Base-by-base conservation (phyloP, 2,888 invertebrate genomes). In the Gymnoscelis rufifasciata region DNA sequence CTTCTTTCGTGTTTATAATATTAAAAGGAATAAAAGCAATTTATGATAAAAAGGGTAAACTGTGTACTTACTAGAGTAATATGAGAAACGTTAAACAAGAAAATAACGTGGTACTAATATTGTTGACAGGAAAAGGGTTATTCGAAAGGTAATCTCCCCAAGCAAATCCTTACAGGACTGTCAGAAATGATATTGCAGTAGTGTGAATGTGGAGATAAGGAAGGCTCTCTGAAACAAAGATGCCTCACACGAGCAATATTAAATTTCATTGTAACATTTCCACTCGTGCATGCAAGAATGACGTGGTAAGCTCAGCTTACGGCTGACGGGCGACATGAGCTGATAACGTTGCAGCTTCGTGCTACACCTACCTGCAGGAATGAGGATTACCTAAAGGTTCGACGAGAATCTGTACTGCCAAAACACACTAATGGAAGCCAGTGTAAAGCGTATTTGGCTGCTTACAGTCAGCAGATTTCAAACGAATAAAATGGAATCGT, bases 181-280 rank as follows among this genome's bases (percentile, higher is more conserved):
- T n/a, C n/a, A n/a, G 6, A 35, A 35, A 35, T 23, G 12, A 15
- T 15, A 15, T 15, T 19, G 35, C 15, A 35, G 19, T 24, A 26
- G 33, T 35, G 38, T 38, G 13, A 39, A 27, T 33, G 29, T 28
- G 11, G 12, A 14, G 46, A 46, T 46, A 46, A 45, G 29, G 14
- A 45, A 39, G 11, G 28, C 35, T 39, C 27, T 12, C 44, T 46
- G 39, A 52, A 46, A 52, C 47, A 54, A 57, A 58, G 54, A 35
- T 35, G 19, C 19, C 19, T 47, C 55, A 38, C 37, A 11, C 40
- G 27, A 37, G 37, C 42, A 47, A 62, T 61, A 53, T 61, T 52
- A 55, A 64, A 61, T 58, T 57, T 43, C 50, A 52, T 47, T 42
- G 51, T 49, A 54, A 59, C 53, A 56, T 47, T 56, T 66, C 59